Percentiles rank a stretch among this genome's conserved stretches.
These are phyloP conservation scores for Eledona agricola DNA, from an alignment of 2,888 invertebrate genomes.

Conservation along the genomic window DNA sequence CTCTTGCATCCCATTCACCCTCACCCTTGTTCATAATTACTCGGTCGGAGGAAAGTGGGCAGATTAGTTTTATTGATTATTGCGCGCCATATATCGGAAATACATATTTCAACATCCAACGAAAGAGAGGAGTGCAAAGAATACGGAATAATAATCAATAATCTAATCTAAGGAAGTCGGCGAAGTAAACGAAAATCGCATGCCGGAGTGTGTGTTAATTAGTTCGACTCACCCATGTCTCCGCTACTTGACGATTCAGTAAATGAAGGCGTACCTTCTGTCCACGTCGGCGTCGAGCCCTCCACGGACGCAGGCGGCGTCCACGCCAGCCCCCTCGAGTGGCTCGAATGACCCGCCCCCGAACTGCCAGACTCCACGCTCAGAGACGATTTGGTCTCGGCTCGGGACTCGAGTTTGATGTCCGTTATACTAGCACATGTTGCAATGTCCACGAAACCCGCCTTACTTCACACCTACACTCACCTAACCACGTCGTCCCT, in stretches of 20 bases:
- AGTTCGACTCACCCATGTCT: slow-evolving; percentile 75
- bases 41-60: slow-evolving; percentile 48
- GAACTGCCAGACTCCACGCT: slow-evolving; percentile 71
- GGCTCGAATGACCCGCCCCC: slow-evolving; percentile 61
- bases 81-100: no score
- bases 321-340: slow-evolving; percentile 73
- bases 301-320: slow-evolving; percentile 87
- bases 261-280: slow-evolving; percentile 97
- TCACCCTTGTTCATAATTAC: slow-evolving; percentile 21
- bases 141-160: slow-evolving; percentile 52
- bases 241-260: slow-evolving; percentile 96
- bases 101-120: slow-evolving; percentile 48
- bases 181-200: slow-evolving; percentile 18
- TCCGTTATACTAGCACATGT: slow-evolving; percentile 71
- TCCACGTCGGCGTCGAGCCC: slow-evolving; percentile 97
- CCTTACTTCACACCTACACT: slow-evolving; percentile 43
- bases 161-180: slow-evolving; percentile 51
- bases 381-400: slow-evolving; percentile 68
- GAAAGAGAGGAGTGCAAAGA: slow-evolving; percentile 43
- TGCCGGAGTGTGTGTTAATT: slow-evolving; percentile 15
- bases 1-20: no score
- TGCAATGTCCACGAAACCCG: slow-evolving; percentile 3
- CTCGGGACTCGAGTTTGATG: slow-evolving; percentile 73
- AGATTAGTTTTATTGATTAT: slow-evolving; percentile 63
- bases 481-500: slow-evolving; percentile 71